Evolutionary conservation across 2,888 invertebrate genomes (phyloP).

Genomic region (Agrotis ipsilon): DNA sequence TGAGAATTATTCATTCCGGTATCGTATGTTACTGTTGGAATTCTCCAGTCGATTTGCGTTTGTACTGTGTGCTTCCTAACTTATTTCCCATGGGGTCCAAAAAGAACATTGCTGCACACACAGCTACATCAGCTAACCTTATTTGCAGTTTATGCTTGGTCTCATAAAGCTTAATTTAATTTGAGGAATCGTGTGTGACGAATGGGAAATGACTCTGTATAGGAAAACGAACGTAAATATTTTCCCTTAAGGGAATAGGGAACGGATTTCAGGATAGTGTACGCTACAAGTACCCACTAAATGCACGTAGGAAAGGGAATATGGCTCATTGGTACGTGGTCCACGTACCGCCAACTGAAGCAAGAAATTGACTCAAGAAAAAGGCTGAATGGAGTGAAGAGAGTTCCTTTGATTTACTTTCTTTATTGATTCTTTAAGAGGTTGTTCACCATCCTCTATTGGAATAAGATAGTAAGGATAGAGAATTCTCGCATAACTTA

Average conservation of each 20-base stretch:
- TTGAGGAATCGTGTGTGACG: constrained; percentile 5
- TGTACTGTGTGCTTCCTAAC: constrained; percentile 5
- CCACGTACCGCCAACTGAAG: constrained; percentile 3
- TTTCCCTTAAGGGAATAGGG: constrained; percentile 14
- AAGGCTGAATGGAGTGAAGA: not conserved
- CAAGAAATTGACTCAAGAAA: constrained; percentile 15
- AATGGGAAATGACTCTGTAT: constrained; percentile 4
- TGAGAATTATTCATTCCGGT: constrained; percentile 53
- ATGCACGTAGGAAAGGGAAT: constrained; percentile 4
- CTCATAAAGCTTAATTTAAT: constrained; percentile 18
- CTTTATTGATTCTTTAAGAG: not conserved
- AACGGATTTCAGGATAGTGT: constrained; percentile 9
- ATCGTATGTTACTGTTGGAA: constrained; percentile 43
- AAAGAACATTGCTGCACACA: constrained; percentile 1
- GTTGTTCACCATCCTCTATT: not conserved
- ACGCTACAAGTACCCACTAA: constrained; percentile 11
- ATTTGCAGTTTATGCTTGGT: constrained; percentile 24
- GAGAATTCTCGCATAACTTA: too few relatives aligned
- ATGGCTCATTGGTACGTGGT: constrained; percentile 12
- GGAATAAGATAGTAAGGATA: not conserved
- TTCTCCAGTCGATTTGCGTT: constrained; percentile 29
- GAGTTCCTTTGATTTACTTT: constrained; percentile 11
- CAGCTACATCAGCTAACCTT: constrained; percentile 12
- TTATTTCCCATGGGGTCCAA: constrained; percentile 36
- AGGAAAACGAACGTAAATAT: not conserved